Conservation (phyloP, 2,888 invertebrate genomes). For the Stenotaenia linearis region DNA sequence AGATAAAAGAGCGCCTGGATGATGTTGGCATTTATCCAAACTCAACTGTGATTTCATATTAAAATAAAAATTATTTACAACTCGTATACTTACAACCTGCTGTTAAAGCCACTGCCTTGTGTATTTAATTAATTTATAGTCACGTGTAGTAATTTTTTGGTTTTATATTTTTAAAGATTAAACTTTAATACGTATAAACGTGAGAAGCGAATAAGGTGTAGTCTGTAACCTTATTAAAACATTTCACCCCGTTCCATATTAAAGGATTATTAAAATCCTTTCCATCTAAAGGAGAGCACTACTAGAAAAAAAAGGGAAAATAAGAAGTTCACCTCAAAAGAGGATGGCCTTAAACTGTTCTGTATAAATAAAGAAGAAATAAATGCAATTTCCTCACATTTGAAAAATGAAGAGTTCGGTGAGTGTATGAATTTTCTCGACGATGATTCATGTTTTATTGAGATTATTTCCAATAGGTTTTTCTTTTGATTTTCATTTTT, state of each 20-base stretch:
- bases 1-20: too few species aligned
- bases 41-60: not conserved
- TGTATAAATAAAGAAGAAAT: not conserved
- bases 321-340: not conserved
- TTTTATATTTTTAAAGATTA: not conserved
- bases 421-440: not conserved
- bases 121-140: not conserved
- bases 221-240: not conserved
- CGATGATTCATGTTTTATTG: too few species aligned
- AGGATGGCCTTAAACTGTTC: not conserved
- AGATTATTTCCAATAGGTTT: not conserved
- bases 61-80: not conserved
- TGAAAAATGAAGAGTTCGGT: not conserved
- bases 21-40: too few species aligned
- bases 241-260: constrained; percentile 6
- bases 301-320: not conserved
- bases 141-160: too few species aligned
- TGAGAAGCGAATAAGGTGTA: too few species aligned
- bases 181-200: not conserved
- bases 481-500: not conserved
- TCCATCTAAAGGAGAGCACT: not conserved
- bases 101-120: not conserved
- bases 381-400: not conserved
- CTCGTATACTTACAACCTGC: not conserved
- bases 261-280: not conserved